A percentile compares a stretch with the other conserved stretches of the same genome.
Evolutionary conservation across 2,797 vertebrate genomes (phyloP).

Genomic region (Meriones psammophilus): DNA sequence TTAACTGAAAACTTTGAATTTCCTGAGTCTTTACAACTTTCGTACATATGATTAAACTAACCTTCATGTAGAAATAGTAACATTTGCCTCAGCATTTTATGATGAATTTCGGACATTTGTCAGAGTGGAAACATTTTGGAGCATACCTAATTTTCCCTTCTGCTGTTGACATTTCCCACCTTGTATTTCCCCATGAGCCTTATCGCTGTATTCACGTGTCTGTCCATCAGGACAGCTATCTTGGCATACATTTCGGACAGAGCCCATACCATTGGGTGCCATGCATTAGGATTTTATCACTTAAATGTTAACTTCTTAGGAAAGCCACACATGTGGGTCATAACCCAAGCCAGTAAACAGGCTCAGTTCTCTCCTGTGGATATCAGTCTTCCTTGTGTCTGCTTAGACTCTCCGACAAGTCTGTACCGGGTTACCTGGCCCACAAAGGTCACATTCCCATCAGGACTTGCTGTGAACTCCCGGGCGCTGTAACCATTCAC

Average conservation of each 20-base stretch:
- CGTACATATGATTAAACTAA: constrained; percentile 53
- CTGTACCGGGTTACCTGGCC: neutral
- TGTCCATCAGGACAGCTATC: neutral
- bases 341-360: constrained; percentile 10
- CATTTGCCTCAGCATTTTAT: constrained; percentile 21
- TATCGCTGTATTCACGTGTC: neutral
- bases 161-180: neutral
- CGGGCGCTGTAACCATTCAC: neutral
- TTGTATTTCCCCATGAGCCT: neutral
- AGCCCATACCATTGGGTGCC: neutral
- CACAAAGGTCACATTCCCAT: constrained; percentile 16
- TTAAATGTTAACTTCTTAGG: constrained; percentile 32
- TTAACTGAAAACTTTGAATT: constrained; percentile 52
- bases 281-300: constrained; percentile 38
- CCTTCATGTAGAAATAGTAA: constrained; percentile 50
- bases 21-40: constrained; percentile 29
- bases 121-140: neutral
- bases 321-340: constrained; percentile 29
- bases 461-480: constrained; percentile 53
- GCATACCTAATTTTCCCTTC: neutral
- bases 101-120: constrained; percentile 7
- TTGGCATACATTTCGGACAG: constrained; percentile 3
- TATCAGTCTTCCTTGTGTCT: constrained; percentile 37
- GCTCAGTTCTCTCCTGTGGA: neutral
- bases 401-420: constrained; percentile 21